A percentile compares a stretch with the other conserved stretches of the same genome.
Conservation (phyloP, 2,888 invertebrate species). For the Lithosia quadra region DNA sequence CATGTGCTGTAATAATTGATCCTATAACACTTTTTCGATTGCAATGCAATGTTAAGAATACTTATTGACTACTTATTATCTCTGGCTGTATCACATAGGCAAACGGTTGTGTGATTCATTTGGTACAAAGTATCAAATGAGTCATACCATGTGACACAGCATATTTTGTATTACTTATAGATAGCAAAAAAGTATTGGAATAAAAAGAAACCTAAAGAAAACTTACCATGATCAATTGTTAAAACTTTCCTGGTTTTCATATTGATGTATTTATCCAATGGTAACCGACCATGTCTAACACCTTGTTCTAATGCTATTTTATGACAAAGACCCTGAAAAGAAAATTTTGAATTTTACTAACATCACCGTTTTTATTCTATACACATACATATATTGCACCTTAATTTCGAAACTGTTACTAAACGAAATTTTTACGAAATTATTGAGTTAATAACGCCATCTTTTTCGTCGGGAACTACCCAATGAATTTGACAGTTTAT, state of each 20-base stretch:
- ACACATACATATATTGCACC: too few relatives aligned
- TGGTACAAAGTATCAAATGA: not conserved
- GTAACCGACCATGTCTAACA: slow-evolving; percentile 94
- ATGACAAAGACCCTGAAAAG: slow-evolving; percentile 93
- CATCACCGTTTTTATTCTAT: too few relatives aligned
- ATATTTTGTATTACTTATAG: not conserved
- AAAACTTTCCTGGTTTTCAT: slow-evolving; percentile 97
- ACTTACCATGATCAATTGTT: slow-evolving; percentile 97
- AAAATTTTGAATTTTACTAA: not conserved
- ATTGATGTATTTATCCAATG: slow-evolving; percentile 95
- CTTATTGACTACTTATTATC: too few relatives aligned
- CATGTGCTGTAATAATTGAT: not conserved
- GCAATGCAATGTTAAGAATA: too few relatives aligned
- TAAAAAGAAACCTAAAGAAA: not conserved
- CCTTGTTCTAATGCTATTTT: slow-evolving; percentile 92
- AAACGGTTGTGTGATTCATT: not conserved
- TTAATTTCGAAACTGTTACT: too few relatives aligned
- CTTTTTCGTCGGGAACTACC: too few relatives aligned
- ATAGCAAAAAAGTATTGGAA: not conserved
- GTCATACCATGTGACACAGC: not conserved
- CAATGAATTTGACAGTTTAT: too few relatives aligned
- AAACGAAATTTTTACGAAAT: too few relatives aligned
- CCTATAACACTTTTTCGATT: not conserved
- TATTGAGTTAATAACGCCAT: too few relatives aligned
- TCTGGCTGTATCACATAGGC: too few relatives aligned